Conservation (phyloP, 35 echinoderm and acorn worm species). For the Anneissia japonica region DNA sequence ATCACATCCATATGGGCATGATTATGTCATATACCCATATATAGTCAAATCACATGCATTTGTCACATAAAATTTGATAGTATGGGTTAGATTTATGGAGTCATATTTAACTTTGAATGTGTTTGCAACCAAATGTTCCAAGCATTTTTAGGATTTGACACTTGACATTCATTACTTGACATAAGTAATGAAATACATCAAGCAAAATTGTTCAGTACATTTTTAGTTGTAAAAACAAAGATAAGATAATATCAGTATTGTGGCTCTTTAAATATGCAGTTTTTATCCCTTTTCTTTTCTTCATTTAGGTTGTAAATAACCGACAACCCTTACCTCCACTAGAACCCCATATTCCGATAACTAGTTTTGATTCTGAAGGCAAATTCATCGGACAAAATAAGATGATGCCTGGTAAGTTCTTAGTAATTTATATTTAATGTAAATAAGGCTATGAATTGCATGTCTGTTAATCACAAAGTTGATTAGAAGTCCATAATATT, state of each 20-base stretch:
- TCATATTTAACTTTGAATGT: no score
- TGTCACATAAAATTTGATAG: no score
- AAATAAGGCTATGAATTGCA: no score
- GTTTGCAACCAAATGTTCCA: not conserved
- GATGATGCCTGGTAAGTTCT: not conserved
- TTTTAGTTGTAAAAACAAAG: no score
- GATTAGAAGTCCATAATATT: not conserved
- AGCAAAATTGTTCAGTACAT: no score
- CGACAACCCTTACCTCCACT: constrained; percentile 50
- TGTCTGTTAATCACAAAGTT: not conserved
- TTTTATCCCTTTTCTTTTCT: not conserved
- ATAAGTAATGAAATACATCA: no score
- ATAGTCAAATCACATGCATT: not conserved
- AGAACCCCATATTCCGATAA: constrained; percentile 32
- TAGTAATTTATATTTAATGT: no score
- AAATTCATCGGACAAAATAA: constrained; percentile 10
- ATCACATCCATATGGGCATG: no score
- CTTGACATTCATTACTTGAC: no score
- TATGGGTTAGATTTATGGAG: no score
- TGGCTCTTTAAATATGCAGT: no score
- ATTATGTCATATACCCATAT: not conserved
- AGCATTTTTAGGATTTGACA: not conserved
- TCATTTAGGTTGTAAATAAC: constrained; percentile 50
- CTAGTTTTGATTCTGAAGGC: constrained; percentile 72
- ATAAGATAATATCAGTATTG: no score